Conservation (phyloP, 2,888 invertebrate genomes). For the Clusia tigrina region DNA sequence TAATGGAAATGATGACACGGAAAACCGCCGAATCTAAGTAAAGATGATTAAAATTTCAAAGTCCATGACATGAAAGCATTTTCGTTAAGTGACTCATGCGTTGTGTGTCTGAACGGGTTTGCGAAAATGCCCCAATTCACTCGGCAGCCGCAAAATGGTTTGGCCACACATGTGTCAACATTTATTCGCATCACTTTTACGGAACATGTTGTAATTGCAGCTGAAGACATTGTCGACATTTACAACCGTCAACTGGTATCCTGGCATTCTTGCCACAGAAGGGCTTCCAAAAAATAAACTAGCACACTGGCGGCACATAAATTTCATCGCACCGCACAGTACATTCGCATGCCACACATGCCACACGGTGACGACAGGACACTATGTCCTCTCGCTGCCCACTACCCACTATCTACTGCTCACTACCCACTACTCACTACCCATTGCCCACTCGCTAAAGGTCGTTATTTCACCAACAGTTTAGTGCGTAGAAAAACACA, state of each 20-base stretch:
- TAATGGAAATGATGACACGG: conserved; percentile 7
- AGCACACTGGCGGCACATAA: conserved; percentile 55
- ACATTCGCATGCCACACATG: conserved; percentile 51
- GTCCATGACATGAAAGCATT: not conserved
- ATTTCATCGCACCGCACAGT: conserved; percentile 36
- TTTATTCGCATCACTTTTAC: conserved; percentile 51
- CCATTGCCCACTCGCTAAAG: too few relatives aligned
- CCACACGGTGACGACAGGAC: conserved; percentile 51
- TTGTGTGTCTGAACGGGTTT: too few relatives aligned
- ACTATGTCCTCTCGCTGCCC: not conserved
- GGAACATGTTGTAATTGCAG: conserved; percentile 53
- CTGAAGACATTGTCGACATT: conserved; percentile 60
- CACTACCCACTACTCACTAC: too few relatives aligned
- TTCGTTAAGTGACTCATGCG: not conserved
- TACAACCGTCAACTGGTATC: conserved; percentile 52
- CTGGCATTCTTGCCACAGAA: conserved; percentile 10
- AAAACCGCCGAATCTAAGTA: not conserved
- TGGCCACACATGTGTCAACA: conserved; percentile 49
- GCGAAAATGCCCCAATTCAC: not conserved
- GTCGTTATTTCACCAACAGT: too few relatives aligned
- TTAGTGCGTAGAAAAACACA: not conserved
- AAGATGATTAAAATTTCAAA: not conserved
- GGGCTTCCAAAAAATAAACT: conserved; percentile 46
- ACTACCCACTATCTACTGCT: too few relatives aligned
- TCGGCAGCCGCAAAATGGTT: not conserved